Base-by-base conservation (phyloP, 2,888 invertebrate species). In the Spisula subtruncata region DNA sequence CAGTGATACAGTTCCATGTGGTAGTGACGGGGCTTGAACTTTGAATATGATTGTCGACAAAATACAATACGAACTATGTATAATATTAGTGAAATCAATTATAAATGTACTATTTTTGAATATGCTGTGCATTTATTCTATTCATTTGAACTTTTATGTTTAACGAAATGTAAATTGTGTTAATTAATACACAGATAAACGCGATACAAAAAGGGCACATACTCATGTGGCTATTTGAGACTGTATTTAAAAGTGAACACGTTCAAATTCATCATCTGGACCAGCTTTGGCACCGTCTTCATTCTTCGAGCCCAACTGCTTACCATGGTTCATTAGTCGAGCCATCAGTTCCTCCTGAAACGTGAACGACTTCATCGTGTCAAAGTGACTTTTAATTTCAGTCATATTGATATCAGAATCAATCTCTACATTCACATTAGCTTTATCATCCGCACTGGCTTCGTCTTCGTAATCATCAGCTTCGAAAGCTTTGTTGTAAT, bases 401-500 rank as follows among this genome's bases (percentile, higher is more conserved):
- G 51, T 48, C 48, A 32, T 14, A 14, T 35, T 75, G 75, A 16
- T 35, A 1, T 75, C 32, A 75, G 8, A 32, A 5, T 75, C 75
- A 12, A 35, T 18, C 14, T 32, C 35, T 35, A 10, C 18, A 32
- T 32, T 16, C 16, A 1, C 10, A 18, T 75, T 75, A 12, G 32
- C 75, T 75, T 14, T 8, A 75, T 75, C 75, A 12, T 75, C 35
- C 18, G 35, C 0, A 12, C 32, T 16, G 0, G 8, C 71, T 46
- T 56, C 8, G n/a, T 56, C 29, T n/a, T 86, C 82, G 82, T 80
- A 60, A 75, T 87, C 85, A 29, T 80, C 87, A 2, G 84, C 51
- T 54, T 87, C 84, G 60, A 85, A 85, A 10, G 81, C 81, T 29
- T 79, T 87, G 60, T 90, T 87, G 10, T 51, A 10, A 83, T 46